Evolutionary conservation across 2,797 vertebrate species (phyloP), one percentile per base, ranked within the genome.

Genomic region (Iguana delicatissima): DNA sequence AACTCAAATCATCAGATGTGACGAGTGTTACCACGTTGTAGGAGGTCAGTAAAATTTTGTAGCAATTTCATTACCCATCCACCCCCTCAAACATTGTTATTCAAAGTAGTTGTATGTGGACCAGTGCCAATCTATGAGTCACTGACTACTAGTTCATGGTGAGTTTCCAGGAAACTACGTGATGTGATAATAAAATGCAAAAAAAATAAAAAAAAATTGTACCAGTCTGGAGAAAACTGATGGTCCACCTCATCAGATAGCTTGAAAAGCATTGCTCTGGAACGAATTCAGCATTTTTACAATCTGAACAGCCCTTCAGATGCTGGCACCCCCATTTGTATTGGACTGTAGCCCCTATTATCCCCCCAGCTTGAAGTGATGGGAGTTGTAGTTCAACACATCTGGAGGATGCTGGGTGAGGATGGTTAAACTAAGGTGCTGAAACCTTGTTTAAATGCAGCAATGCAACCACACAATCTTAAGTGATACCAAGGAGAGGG

Each of bases 1-100:
- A 67, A 93, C 96, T 89, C 84, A 82, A 93, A 96, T 67, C 90
- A 93, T 92, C 92, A 95, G 92, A 95, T 91, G 80, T 38, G 90
- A 92, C 88, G 92, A 73, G 90, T 89, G 88, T 77, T 84, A 94
- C 73, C 92, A 90, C 87, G 94, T 87, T 0, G 88, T 46, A 89
- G 89, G 93, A 89, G 59, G 89, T 86, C 90, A 91, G 90, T 91
- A 91, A 72, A 89, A 83, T 80, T 67, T 0, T 55, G 84, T 24
- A 89, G 91, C 86, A 85, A 64, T 93, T 50, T 59, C 89, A 89
- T 80, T 80, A 87, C 69, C 84, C 91, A 92, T 93, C 81, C 80
- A 80, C 79, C 81, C 46, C 87, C 93, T 83, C 87, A 80, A 90
- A 10, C 62, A 52, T 1, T 52, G 52, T 52, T 52, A 52, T 12